A percentile compares a stretch with the other conserved stretches of the same genome.
These are phyloP conservation scores for Acestrorhynchus altus DNA, from an alignment of 2,797 vertebrate genomes.

Conservation along the genomic window DNA sequence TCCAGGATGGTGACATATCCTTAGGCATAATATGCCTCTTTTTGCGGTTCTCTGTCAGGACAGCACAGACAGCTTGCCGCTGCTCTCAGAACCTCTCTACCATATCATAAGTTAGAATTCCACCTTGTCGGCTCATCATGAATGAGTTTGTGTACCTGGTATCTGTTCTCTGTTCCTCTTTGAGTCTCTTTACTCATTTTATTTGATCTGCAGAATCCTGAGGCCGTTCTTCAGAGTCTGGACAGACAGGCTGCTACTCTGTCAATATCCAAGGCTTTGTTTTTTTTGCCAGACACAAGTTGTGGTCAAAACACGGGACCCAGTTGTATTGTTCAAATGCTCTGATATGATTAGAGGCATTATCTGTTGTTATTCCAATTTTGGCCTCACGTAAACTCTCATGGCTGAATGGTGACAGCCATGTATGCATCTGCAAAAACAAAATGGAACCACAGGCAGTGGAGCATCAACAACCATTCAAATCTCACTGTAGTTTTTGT, in stretches of 20 bases:
- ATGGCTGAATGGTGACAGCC: conserved; percentile 29
- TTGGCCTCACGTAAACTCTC: conserved; percentile 17
- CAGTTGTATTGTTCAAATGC: conserved; percentile 23
- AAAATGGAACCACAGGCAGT: conserved; percentile 16
- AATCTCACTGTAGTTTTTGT: conserved; percentile 37
- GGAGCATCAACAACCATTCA: conserved; percentile 1
- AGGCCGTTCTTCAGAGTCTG: conserved; percentile 1
- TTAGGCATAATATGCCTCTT: conserved; percentile 12
- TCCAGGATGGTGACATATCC: conserved; percentile 39
- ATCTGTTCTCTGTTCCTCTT: background rate
- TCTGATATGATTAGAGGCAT: conserved; percentile 9
- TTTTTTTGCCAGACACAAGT: conserved; percentile 22
- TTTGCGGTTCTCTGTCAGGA: conserved; percentile 22
- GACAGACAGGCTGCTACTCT: background rate
- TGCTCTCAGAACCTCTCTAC: conserved; percentile 39
- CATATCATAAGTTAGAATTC: conserved; percentile 38
- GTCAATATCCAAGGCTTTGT: conserved; percentile 9
- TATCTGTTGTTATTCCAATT: conserved; percentile 9
- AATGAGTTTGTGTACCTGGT: conserved; percentile 5
- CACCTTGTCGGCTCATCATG: conserved; percentile 16
- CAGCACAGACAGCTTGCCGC: conserved; percentile 34
- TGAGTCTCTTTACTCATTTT: background rate
- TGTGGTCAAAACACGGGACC: conserved; percentile 45
- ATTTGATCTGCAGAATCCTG: conserved; percentile 2
- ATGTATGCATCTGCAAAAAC: conserved; percentile 36